A percentile compares a stretch with the other conserved stretches of the same genome.
phyloP scores from a whole-genome alignment of 1,140 invertebrate species.

The Condylostylus longicornis region DNA sequence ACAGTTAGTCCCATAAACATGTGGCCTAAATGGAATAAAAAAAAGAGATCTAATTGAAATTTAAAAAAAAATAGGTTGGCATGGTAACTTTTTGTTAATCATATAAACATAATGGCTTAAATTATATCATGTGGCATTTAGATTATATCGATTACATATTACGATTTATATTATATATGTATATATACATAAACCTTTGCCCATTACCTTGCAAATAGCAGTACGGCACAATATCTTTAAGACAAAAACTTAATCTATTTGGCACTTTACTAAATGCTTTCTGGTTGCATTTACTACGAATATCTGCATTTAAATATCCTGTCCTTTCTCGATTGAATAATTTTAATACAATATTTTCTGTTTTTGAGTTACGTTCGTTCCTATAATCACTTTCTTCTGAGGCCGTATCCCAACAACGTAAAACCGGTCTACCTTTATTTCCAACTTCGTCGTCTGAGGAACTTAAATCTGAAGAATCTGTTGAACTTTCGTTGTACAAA shows the following conservation, averaged over 20 bases:
- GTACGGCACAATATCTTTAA: constrained; percentile 40
- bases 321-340: constrained; percentile 20
- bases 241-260: constrained; percentile 41
- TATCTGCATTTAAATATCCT: constrained; percentile 21
- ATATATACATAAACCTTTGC: too few species aligned
- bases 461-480: not conserved
- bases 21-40: constrained; percentile 40
- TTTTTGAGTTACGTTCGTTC: not conserved
- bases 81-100: not conserved
- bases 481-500: not conserved
- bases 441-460: not conserved
- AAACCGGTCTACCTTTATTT: not conserved
- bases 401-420: too few species aligned
- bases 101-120: not conserved
- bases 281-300: constrained; percentile 26
- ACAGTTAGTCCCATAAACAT: constrained; percentile 86
- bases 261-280: constrained; percentile 42
- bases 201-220: constrained; percentile 30
- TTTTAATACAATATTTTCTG: constrained; percentile 21
- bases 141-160: too few species aligned
- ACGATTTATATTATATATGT: too few species aligned
- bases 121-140: too few species aligned
- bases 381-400: not conserved
- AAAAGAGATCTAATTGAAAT: constrained; percentile 1
- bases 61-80: too few species aligned